Evolutionary conservation across 2,797 vertebrate genomes (phyloP), one percentile per base, ranked within the genome.

Genomic region (Bryconaethiops microstoma): DNA sequence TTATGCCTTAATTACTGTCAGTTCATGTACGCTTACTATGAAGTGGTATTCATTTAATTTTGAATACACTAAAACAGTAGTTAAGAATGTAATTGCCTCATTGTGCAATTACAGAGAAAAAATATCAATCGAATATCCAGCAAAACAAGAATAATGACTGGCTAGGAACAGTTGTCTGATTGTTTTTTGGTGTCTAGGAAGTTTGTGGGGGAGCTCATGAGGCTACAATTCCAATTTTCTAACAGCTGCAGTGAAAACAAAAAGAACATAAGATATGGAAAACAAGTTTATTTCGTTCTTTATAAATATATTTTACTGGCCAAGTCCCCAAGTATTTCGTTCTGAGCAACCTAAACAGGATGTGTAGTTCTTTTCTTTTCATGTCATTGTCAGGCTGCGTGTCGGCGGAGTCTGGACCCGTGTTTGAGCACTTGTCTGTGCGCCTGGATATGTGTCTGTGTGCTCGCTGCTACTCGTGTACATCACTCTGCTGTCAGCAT

Each of bases 371-470:
- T 17, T 65, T 52, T 59, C 35, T 45, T 25, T 80, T 65, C 52
- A 23, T 80, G 72, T 68, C 67, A 6, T 39, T 75, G 69, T 73
- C 77, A 67, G 63, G 21, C 62, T 21, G 62, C 4, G 57, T 80
- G 71, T 67, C 52, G 25, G 40, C 29, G 39, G 62, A 52, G 73
- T 13, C 79, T 60, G 42, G 64, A 13, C 29, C 48, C 39, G 7
- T 81, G 74, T 81, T 76, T 76, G 65, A 70, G 45, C 35, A 54
- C 73, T 69, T 59, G 64, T 76, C 54, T 59, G 63, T 10, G 42
- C 54, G 21, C 16, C 57, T 25, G 64, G 63, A 76, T 75, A 42
- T 14, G 4, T 69, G 72, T 76, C 73, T 70, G 73, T 25, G 64
- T 10, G n/a, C 73, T 23, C 45, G 55, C 60, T 25, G 48, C 29